Conservation (phyloP, 2,888 invertebrate species). For the Anthrax anthrax region DNA sequence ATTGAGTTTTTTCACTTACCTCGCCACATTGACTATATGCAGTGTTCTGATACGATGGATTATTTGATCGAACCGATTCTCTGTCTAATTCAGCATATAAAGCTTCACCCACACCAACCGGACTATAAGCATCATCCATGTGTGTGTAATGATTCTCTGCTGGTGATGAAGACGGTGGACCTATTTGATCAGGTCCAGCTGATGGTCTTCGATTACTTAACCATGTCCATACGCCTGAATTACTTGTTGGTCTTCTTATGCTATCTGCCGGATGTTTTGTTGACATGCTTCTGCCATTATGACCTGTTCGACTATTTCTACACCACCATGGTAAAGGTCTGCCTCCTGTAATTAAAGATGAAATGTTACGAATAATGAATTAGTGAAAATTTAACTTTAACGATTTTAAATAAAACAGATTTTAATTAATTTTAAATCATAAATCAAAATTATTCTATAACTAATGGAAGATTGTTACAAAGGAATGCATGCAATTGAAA, state of each 20-base stretch:
- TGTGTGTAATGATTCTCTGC: slow-evolving; percentile 60
- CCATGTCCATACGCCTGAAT: slow-evolving; percentile 35
- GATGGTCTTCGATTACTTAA: slow-evolving; percentile 30
- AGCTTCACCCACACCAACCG: slow-evolving; percentile 44
- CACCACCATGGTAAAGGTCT: slow-evolving; percentile 35
- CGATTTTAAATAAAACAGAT: too few relatives aligned
- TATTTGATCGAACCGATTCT: slow-evolving; percentile 37
- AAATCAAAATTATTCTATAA: too few relatives aligned
- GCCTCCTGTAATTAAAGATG: slow-evolving; percentile 29
- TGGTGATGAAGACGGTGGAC: slow-evolving; percentile 37
- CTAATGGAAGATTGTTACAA: too few relatives aligned
- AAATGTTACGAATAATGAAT: too few relatives aligned
- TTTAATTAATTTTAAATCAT: too few relatives aligned
- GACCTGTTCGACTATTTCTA: slow-evolving; percentile 31
- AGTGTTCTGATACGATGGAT: slow-evolving; percentile 56
- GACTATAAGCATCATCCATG: slow-evolving; percentile 48
- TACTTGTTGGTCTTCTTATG: slow-evolving; percentile 34
- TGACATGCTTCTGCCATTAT: slow-evolving; percentile 29
- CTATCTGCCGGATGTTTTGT: slow-evolving; percentile 34
- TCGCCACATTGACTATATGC: slow-evolving; percentile 44
- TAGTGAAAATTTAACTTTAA: too few relatives aligned
- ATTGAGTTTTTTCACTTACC: slow-evolving; percentile 17
- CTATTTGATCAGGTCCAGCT: slow-evolving; percentile 36
- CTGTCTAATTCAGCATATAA: slow-evolving; percentile 57
- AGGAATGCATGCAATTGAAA: too few relatives aligned